Base-by-base conservation (phyloP, 2,797 vertebrate species). In the Sebastes taczanowskii region DNA sequence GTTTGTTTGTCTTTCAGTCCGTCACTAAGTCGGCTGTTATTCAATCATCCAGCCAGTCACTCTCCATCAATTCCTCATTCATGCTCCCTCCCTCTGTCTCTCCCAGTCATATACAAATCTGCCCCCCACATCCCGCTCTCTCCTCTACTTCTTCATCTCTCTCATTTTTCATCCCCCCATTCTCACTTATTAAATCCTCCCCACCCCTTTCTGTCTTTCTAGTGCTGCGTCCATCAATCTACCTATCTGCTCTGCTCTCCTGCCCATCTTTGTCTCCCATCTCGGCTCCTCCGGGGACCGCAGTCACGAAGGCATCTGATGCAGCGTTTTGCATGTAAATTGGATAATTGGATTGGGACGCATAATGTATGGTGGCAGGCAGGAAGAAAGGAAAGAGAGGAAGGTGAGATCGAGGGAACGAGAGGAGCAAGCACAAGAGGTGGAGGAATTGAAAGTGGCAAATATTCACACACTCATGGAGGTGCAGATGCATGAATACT, bases 261-360 rank as follows among this genome's bases (percentile, higher is more conserved):
- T 49, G 74, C 73, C 65, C 80, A 55, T 82, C 67, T 71, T 75
- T 68, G 56, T 69, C 77, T 62, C 73, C 61, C 74, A 53, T 75
- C 78, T 75, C 27, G 11, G 49, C 81, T 74, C 73, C 75, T 58
- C 71, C 27, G 7, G 66, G 27, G 59, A 27, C 59, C 18, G 11
- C n/a, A 4, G 74, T 65, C 77, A 83, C 86, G 84, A 88, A 89
- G 69, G 65, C 85, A 67, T 83, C 74, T 20, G 78, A 87, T 86
- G 91, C 81, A 75, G 89, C 72, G 59, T 80, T 93, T 91, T 92
- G 86, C 87, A 94, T 95, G 89, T 85, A 91, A 91, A 93, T 93
- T 88, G 88, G 86, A 91, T 94, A 93, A 95, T 93, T 92, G 89
- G 84, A 88, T 92, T 91, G 67, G 73, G 86, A 83, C 27, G 8